phyloP scores from a whole-genome alignment of 2,888 invertebrate species.

The Holacanthella duospinosa region DNA sequence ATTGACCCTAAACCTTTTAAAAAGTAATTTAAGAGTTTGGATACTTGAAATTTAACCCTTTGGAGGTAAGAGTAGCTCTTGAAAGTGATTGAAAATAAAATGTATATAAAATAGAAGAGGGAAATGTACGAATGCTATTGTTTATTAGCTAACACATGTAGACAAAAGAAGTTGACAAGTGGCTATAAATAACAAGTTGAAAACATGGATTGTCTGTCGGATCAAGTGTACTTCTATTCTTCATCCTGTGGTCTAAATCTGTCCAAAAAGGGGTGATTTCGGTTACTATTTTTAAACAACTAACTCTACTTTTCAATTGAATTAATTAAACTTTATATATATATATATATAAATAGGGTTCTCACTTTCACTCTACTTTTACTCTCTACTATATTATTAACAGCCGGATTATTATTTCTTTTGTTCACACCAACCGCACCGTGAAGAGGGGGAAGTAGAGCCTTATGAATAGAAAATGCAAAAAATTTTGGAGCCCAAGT shows the following conservation, averaged over 20 bases:
- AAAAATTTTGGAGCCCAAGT: constrained; percentile 7
- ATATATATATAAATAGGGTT: no score
- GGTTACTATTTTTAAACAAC: not conserved
- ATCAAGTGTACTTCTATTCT: not conserved
- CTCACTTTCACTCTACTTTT: not conserved
- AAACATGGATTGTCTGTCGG: not conserved
- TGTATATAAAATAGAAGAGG: not conserved
- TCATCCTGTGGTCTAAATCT: not conserved
- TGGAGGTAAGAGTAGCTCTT: no score
- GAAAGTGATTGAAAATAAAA: not conserved
- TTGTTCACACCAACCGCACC: constrained; percentile 17
- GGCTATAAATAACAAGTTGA: not conserved
- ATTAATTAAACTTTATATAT: no score
- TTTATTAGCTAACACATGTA: not conserved
- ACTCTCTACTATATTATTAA: not conserved
- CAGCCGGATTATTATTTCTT: not conserved
- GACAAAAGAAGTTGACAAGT: not conserved
- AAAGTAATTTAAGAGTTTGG: not conserved
- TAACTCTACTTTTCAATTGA: not conserved
- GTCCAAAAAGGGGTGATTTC: not conserved
- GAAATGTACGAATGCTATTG: not conserved
- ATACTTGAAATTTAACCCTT: no score
- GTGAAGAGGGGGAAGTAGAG: constrained; percentile 10
- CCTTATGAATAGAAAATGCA: not conserved
- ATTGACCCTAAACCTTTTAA: not conserved